Evolutionary conservation across 2,888 invertebrate genomes (phyloP).

Genomic region (Amphipoea lucens): DNA sequence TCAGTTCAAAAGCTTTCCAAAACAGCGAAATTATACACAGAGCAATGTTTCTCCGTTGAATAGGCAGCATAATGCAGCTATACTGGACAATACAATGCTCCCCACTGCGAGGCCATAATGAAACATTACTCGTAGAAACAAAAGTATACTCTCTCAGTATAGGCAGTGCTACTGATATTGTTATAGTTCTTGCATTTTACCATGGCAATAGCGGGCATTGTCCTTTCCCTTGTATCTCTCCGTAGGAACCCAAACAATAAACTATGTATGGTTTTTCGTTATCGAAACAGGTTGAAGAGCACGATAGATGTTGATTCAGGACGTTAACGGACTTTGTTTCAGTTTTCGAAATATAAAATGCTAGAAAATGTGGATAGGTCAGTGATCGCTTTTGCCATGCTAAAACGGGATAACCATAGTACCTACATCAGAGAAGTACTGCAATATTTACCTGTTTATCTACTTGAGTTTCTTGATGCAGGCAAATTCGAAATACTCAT

Average conservation of each 20-base stretch:
- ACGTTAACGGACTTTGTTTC: no score
- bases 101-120: slow-evolving; percentile 3
- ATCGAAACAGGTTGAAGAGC: no score
- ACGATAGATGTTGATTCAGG: no score
- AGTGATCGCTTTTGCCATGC: no score
- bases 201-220: no score
- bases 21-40: not conserved
- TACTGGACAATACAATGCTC: not conserved
- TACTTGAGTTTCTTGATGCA: not conserved
- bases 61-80: not conserved
- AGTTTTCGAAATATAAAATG: no score
- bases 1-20: not conserved
- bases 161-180: not conserved
- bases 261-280: not conserved
- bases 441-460: not conserved
- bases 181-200: no score
- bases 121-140: slow-evolving; percentile 9
- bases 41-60: not conserved
- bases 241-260: no score
- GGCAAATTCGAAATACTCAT: not conserved
- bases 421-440: no score
- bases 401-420: no score
- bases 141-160: slow-evolving; percentile 5
- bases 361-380: no score
- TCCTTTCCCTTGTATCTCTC: no score